Base-by-base conservation (phyloP, 2,797 vertebrate species). In the Trichosurus vulpecula region DNA sequence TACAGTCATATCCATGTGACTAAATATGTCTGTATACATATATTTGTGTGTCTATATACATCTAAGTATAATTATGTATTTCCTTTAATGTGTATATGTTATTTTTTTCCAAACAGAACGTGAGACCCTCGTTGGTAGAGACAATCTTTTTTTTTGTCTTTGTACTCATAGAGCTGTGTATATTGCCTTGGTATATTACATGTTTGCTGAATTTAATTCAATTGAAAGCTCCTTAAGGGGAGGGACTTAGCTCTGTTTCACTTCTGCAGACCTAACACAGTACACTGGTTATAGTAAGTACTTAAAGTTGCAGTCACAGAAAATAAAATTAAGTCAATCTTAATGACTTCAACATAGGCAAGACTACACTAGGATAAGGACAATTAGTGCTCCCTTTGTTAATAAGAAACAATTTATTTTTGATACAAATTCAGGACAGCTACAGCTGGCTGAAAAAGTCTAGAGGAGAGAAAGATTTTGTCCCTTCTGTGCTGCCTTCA, bases 341-440 rank as follows among this genome's bases (percentile, higher is more conserved):
- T 27, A 87, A 87, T 47, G 41, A 91, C 4, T 93, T 5, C 52
- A 54, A 19, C 74, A 25, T 95, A n/a, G 30, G 93, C 25, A 81
- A 81, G n/a, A 47, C n/a, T 22, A 87, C 41, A 22, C 16, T 27
- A 47, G 2, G 95, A 96, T 29, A 89, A 93, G 87, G n/a, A 6
- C 87, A 95, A 91, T 96, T 95, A 94, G 94, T 97, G 93, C 0
- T 96, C 1, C 13, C 93, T 96, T 95, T 52, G 9, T 27, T 13
- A 22, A 92, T 58, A 90, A 93, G 93, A 90, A 25, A 89, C 93
- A 95, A 93, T 95, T 96, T 92, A 94, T 74, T 94, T 97, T 96
- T 57, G 57, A 51, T 52, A 16, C 27, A 52, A 31, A 87, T 11
- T 87, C 14, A 52, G 31, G 1, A 52, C 14, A 30, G 89, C 53